phyloP scores from a whole-genome alignment of 2,113 vertebrate species.

The Otolemur garnettii region DNA sequence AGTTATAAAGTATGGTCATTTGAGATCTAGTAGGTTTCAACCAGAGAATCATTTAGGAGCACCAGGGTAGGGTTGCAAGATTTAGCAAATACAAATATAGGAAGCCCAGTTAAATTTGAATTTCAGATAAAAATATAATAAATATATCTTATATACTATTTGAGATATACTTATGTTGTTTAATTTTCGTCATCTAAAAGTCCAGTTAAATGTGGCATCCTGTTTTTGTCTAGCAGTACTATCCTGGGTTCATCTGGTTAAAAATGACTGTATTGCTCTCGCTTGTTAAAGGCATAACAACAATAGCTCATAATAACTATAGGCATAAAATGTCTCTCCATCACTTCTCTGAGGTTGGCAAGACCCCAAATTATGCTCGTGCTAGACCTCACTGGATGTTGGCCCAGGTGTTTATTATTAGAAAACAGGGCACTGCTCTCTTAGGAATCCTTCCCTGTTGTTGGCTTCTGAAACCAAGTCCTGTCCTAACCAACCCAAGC shows the following conservation, averaged over 20 bases:
- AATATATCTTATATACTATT: neutral
- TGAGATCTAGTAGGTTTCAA: neutral
- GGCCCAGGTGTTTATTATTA: slow-evolving; percentile 75
- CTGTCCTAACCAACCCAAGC: neutral
- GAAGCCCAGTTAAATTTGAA: neutral
- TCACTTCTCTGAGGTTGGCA: neutral
- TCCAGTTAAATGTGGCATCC: neutral
- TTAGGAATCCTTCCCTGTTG: slow-evolving; percentile 28
- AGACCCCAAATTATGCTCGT: slow-evolving; percentile 74
- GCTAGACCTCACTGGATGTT: slow-evolving; percentile 76
- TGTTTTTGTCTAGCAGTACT: neutral
- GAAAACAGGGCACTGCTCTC: slow-evolving; percentile 59
- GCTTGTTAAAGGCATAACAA: neutral
- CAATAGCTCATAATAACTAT: neutral
- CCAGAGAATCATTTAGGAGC: neutral
- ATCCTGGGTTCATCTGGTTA: neutral
- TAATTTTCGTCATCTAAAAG: neutral
- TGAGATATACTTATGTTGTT: neutral
- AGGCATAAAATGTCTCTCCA: neutral
- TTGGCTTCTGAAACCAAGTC: neutral
- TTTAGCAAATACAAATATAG: neutral
- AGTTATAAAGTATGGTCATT: neutral
- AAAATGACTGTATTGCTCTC: neutral
- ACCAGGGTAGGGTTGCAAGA: neutral
- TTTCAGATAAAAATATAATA: neutral